Base-by-base conservation (phyloP, 2,888 invertebrate species). In the Coremacera marginata region DNA sequence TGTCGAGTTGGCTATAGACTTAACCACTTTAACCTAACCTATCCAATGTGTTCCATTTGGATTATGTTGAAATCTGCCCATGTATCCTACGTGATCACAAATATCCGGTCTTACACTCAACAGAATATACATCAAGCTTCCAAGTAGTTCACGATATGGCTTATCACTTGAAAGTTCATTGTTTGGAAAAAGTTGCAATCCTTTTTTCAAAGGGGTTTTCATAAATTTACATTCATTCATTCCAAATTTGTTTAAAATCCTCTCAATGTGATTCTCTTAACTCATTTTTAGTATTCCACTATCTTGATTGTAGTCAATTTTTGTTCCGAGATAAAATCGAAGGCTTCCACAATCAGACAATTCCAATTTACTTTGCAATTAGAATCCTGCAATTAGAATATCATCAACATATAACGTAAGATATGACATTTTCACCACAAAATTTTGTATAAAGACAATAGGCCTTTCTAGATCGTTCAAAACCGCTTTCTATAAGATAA, bases 201-300 rank as follows among this genome's bases (percentile, higher is more conserved):
- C 65, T 63, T 71, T 77, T 16, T 77, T 70, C 70, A 77, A 71
- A 9, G 77, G 65, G 11, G 57, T 73, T 25, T 78, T 78, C n/a
- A 70, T 65, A 34, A 34, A 2, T 27, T 76, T 78, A 31, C 75
- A 78, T 22, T 71, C 60, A 5, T 16, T 22, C 60, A 75, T 75
- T 31, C 8, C 27, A 37, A 75, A 75, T 72, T 78, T 75, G 9
- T 67, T 14, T 5, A 75, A 49, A 31, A 67, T 19, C 14, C 51
- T 77, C 11, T 14, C 34, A 7, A 77, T 65, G 60, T 52, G 57
- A 34, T 57, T 52, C 60, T 62, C 62, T 74, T 74, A 68, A 14
- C 72, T 72, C 31, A 73, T 51, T 7, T 19, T 44, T n/a, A 73
- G 57, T 19, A 16, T 57, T 27, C 37, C 49, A 51, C 37, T 57